Evolutionary conservation across 2,113 vertebrate genomes (phyloP).

Genomic region (Grus americana): DNA sequence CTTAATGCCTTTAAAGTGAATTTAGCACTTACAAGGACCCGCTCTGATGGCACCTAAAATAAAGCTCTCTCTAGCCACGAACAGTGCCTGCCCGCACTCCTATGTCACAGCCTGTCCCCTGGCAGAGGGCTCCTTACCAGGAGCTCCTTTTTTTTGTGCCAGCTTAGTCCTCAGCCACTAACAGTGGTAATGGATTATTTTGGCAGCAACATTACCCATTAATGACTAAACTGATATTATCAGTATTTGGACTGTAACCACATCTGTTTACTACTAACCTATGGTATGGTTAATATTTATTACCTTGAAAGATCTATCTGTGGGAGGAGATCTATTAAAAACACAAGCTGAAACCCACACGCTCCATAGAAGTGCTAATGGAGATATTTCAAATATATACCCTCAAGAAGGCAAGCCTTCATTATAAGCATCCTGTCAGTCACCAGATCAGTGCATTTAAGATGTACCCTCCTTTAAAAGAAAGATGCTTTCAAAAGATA

Average conservation of each 20-base stretch:
- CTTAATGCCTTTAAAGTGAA: not conserved
- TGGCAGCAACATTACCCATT: not conserved
- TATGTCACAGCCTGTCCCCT: not conserved
- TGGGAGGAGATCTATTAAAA: conserved; percentile 30
- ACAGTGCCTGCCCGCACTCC: not conserved
- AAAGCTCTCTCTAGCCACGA: not conserved
- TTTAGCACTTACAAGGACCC: not conserved
- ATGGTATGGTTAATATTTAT: conserved; percentile 11
- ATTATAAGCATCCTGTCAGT: not conserved
- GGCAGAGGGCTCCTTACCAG: not conserved
- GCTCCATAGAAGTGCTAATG: conserved; percentile 12
- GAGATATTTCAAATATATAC: conserved; percentile 23
- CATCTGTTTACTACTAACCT: conserved; percentile 15
- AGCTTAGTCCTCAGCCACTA: not conserved
- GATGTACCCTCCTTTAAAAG: not conserved
- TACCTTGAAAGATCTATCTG: conserved; percentile 1
- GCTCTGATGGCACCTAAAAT: not conserved
- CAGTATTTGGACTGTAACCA: not conserved
- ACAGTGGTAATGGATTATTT: not conserved
- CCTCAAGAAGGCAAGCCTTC: not conserved
- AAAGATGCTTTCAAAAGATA: not conserved
- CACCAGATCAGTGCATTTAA: not conserved
- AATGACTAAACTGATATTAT: not conserved
- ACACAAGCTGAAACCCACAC: not conserved
- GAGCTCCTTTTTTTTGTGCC: not conserved